Evolutionary conservation across 2,797 vertebrate species (phyloP).

Genomic region (Avahi laniger): DNA sequence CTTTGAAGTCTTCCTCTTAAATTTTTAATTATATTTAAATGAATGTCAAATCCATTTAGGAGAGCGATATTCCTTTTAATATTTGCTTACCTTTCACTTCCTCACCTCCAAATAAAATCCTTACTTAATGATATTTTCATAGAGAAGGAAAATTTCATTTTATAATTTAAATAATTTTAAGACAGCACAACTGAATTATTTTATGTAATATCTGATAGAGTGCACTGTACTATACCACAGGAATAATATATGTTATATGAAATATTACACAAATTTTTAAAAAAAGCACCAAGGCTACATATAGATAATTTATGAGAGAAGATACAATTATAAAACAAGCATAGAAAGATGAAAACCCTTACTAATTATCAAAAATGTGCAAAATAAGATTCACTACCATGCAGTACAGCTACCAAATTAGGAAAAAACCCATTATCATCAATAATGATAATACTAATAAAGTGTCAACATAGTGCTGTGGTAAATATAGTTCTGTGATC

Average conservation of each 20-base stretch:
- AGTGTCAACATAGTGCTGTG: background rate
- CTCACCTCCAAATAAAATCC: conserved; percentile 61
- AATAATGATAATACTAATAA: background rate
- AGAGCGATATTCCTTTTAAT: background rate
- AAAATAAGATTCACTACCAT: background rate
- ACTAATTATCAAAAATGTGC: background rate
- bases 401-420: background rate
- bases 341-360: background rate
- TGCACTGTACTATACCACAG: background rate
- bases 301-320: background rate
- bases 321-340: background rate
- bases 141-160: conserved; percentile 62
- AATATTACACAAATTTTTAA: background rate
- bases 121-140: conserved; percentile 78
- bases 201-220: background rate
- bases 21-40: background rate
- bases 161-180: conserved; percentile 64
- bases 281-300: background rate
- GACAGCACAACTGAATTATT: background rate
- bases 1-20: background rate
- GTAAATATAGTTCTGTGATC: background rate
- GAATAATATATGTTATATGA: background rate
- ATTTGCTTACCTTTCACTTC: background rate
- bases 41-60: background rate
- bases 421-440: background rate